Conservation (phyloP, 2,888 invertebrate genomes). For the Ptilodon capucinus region DNA sequence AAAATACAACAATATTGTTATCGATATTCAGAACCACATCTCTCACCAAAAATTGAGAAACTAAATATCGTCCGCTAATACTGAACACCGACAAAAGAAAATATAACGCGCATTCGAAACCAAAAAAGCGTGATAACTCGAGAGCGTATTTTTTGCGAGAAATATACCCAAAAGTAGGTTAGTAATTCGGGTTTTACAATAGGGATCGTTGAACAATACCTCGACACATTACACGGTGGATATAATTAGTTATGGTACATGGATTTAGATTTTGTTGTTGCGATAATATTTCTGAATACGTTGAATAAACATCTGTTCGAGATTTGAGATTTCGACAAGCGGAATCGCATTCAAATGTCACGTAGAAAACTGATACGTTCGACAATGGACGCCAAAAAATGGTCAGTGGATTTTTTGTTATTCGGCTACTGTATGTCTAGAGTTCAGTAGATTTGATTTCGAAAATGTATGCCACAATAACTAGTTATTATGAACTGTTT, state of each 20-base stretch:
- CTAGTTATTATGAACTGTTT: neutral
- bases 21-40: conserved; percentile 17
- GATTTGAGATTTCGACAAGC: conserved; percentile 70
- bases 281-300: conserved; percentile 78
- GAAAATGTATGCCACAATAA: neutral
- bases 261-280: conserved; percentile 80
- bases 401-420: conserved; percentile 48
- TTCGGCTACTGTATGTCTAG: neutral
- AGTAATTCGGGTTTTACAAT: conserved; percentile 77
- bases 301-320: conserved; percentile 76
- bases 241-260: conserved; percentile 82
- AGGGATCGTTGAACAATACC: conserved; percentile 61
- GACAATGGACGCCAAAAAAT: conserved; percentile 71
- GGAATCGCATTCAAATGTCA: conserved; percentile 74
- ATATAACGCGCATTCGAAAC: conserved; percentile 71
- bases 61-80: conserved; percentile 65
- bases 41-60: conserved; percentile 41
- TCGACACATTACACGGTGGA: conserved; percentile 76
- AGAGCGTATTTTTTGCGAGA: conserved; percentile 59
- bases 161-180: conserved; percentile 80
- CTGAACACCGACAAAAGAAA: conserved; percentile 64
- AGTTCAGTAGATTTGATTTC: too few relatives aligned
- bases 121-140: conserved; percentile 76
- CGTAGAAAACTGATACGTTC: conserved; percentile 73
- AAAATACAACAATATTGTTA: too few relatives aligned